Percentiles rank a stretch among this genome's conserved stretches.
These are phyloP conservation scores for Stenoptilia bipunctidactyla DNA, from an alignment of 2,888 invertebrate genomes.

Conservation along the genomic window DNA sequence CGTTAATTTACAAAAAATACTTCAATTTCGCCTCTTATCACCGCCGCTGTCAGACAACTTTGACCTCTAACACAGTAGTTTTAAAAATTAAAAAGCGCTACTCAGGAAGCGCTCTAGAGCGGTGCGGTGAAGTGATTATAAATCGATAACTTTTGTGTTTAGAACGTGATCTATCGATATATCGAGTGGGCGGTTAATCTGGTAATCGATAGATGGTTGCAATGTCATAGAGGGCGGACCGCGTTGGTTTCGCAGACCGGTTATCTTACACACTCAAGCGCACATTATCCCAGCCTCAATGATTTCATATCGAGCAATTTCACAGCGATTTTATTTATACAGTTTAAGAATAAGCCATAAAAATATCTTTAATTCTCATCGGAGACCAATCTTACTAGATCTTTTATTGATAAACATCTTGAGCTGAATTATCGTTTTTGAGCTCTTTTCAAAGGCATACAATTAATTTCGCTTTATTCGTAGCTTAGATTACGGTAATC, in stretches of 20 bases:
- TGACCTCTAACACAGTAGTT: background rate
- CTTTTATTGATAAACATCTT: too few relatives aligned
- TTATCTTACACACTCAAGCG: background rate
- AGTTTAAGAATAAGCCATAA: too few relatives aligned
- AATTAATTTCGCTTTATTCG: too few relatives aligned
- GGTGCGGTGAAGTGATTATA: background rate
- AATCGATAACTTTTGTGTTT: constrained; percentile 2
- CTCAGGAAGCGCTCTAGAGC: background rate
- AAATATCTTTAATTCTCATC: too few relatives aligned
- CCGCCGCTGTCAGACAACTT: background rate
- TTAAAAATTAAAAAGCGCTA: background rate
- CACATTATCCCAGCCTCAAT: too few relatives aligned
- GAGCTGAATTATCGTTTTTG: too few relatives aligned
- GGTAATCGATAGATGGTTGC: constrained; percentile 6
- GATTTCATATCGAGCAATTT: too few relatives aligned
- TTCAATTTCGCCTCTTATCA: too few relatives aligned
- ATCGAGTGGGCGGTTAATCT: constrained; percentile 5
- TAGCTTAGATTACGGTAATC: background rate
- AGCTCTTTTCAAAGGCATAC: too few relatives aligned
- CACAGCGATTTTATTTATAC: too few relatives aligned
- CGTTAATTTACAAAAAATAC: constrained; percentile 13
- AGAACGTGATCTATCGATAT: constrained; percentile 12
- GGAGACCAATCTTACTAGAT: too few relatives aligned
- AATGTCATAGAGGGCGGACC: background rate
- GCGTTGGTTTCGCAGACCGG: background rate